A percentile compares a stretch with the other conserved stretches of the same genome.
Evolutionary conservation across 1,140 invertebrate species (phyloP).

Genomic region (Asobara japonica): DNA sequence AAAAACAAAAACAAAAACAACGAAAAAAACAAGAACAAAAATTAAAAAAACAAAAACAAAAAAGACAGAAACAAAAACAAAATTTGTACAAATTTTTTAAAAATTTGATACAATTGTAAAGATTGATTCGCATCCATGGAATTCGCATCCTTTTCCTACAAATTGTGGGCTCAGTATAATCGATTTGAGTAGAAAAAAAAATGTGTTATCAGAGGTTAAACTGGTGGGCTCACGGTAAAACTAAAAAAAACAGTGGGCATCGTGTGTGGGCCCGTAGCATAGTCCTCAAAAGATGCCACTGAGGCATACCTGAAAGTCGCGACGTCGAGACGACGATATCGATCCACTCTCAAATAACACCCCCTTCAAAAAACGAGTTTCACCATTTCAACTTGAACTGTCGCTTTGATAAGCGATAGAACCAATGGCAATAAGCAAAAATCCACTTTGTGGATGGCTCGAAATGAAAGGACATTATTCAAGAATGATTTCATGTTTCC

Average conservation of each 20-base stretch:
- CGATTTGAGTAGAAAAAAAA: not conserved
- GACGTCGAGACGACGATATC: conserved; percentile 9
- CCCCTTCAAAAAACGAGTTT: not conserved
- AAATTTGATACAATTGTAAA: too few species aligned
- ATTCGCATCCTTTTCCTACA: too few species aligned
- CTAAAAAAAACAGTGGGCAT: not conserved
- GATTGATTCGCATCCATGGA: too few species aligned
- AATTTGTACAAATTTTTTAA: too few species aligned
- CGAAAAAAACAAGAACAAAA: too few species aligned
- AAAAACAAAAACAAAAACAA: too few species aligned
- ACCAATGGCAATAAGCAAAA: not conserved
- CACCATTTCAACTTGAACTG: not conserved
- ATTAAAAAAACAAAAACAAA: too few species aligned
- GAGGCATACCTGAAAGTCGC: not conserved
- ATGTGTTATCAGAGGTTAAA: not conserved
- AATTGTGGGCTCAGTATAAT: too few species aligned
- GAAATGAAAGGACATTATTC: not conserved
- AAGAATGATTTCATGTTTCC: too few species aligned
- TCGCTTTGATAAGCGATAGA: not conserved
- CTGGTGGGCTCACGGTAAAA: not conserved
- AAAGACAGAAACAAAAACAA: too few species aligned
- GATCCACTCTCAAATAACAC: conserved; percentile 15
- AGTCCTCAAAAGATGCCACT: not conserved
- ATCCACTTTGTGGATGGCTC: not conserved
- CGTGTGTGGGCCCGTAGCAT: conserved; percentile 10